Evolutionary conservation across 2,797 vertebrate species (phyloP), one percentile per base, ranked within the genome.

Genomic region (Margarornis squamiger): DNA sequence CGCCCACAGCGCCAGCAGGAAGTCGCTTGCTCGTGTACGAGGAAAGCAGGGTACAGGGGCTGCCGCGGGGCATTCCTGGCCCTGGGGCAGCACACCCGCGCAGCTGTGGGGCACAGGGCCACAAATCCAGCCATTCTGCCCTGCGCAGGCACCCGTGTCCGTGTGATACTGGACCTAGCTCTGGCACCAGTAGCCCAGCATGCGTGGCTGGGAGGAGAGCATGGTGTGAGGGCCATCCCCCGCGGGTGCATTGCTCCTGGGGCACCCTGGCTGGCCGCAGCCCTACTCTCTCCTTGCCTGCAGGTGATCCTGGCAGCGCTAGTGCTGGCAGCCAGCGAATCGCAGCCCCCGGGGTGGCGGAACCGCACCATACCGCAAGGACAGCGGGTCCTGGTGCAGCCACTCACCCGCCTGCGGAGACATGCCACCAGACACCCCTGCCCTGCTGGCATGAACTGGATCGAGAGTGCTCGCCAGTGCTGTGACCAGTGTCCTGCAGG

Each of bases 401-500:
- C 13, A 0, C 30, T 49, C 12, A 3, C 29, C 41, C 83, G 30
- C 48, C 57, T 10, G 4, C 29, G 2, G 34, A 92, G 91, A 57
- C 7, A 48, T 7, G 2, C 4, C 10, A 2, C 20, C 9, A 48
- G n/a, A 10, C 7, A 0, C 11, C 0, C 0, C 18, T 96, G 96
- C 34, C 84, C 91, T 0, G 0, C 6, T 0, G 85, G 68, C 57
- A 96, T 3, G 34, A 94, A 62, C 12, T 93, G 95, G 95, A 24
- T 93, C 0, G 4, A 52, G 29, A 0, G 0, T 2, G 57, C 3
- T 43, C 0, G 1, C 6, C 71, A 1, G 5, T 93, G 95, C 79
- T 98, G 98, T 46, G 1, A 0, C 12, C 95, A 2, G 22, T 98
- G 97, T 59, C 95, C 97, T 1, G 89, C 97, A 86, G 98, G 98